Conservation (phyloP, 2,113 vertebrate genomes). For the Ancistrus triradiatus region DNA sequence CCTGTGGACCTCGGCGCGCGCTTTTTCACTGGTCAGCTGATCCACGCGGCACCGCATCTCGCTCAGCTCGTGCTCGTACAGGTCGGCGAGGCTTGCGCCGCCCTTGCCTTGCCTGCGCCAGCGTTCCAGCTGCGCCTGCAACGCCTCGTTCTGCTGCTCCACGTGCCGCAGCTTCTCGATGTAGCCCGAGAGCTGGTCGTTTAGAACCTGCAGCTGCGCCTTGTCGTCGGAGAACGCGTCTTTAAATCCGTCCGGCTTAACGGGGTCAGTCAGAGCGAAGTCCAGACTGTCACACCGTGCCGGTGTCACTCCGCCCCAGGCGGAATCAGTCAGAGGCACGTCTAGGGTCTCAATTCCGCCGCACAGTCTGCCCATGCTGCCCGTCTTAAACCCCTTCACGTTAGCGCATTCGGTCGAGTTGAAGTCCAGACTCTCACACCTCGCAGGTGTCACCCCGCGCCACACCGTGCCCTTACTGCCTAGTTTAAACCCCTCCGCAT, state of each 20-base stretch:
- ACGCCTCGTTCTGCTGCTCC: slow-evolving; percentile 95
- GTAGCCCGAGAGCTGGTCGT: slow-evolving; percentile 94
- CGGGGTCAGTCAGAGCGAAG: too few species aligned
- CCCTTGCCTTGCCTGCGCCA: slow-evolving; percentile 81
- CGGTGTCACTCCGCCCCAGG: slow-evolving; percentile 38
- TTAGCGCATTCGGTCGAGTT: too few species aligned
- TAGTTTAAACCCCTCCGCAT: too few species aligned
- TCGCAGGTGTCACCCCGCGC: slow-evolving; percentile 38
- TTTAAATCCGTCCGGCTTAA: slow-evolving; percentile 86
- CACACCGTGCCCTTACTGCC: background rate
- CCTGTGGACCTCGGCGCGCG: slow-evolving; percentile 84
- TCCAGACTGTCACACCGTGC: slow-evolving; percentile 69
- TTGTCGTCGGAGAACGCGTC: slow-evolving; percentile 88
- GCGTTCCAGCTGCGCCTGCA: slow-evolving; percentile 87
- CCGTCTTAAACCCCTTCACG: too few species aligned
- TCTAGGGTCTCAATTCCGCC: too few species aligned
- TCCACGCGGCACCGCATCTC: slow-evolving; percentile 89
- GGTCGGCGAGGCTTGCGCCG: slow-evolving; percentile 80
- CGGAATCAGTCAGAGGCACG: too few species aligned
- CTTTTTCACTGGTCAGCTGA: slow-evolving; percentile 88
- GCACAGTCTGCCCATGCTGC: too few species aligned
- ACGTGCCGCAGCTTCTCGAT: slow-evolving; percentile 94
- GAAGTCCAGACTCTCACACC: too few species aligned
- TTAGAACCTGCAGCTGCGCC: slow-evolving; percentile 90
- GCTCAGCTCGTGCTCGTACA: slow-evolving; percentile 92